phyloP scores from a whole-genome alignment of 64 coral and sea anemone species.

The Stichodactyla mertensii region DNA sequence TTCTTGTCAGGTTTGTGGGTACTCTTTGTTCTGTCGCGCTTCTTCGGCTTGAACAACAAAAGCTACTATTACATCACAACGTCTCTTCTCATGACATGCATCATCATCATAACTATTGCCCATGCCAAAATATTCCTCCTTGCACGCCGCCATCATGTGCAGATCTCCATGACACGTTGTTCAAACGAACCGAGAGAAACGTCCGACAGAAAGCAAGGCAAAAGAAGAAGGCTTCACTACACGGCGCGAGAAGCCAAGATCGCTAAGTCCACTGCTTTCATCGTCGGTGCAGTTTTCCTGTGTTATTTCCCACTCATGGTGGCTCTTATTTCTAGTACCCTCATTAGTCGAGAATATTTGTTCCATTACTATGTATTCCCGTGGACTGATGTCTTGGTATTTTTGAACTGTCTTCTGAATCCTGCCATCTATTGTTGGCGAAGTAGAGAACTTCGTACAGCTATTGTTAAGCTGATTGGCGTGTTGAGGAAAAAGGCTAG shows the following conservation, averaged over 20 bases:
- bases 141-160: slow-evolving; percentile 29
- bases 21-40: slow-evolving; percentile 19
- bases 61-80: slow-evolving; percentile 19
- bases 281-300: slow-evolving; percentile 31
- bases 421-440: slow-evolving; percentile 56
- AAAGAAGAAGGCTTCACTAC: not conserved
- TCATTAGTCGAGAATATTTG: slow-evolving; percentile 1
- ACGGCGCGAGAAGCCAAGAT: slow-evolving; percentile 33
- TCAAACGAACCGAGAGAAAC: not conserved
- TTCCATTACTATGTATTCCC: slow-evolving; percentile 52
- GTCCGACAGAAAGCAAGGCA: not conserved
- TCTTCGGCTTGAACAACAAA: slow-evolving; percentile 15
- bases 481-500: not conserved
- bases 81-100: slow-evolving; percentile 17
- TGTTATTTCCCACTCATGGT: slow-evolving; percentile 37
- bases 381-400: slow-evolving; percentile 40
- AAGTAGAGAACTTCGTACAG: slow-evolving; percentile 12
- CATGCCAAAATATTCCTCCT: slow-evolving; percentile 35
- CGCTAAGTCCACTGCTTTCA: slow-evolving; percentile 35
- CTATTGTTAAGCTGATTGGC: not conserved
- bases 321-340: slow-evolving; percentile 10
- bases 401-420: slow-evolving; percentile 41
- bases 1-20: slow-evolving; percentile 23
- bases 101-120: slow-evolving; percentile 30
- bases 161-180: slow-evolving; percentile 3